Evolutionary conservation across 2,113 vertebrate genomes (phyloP), one percentile per base, ranked within the genome.

Genomic region (Scomber scombrus): DNA sequence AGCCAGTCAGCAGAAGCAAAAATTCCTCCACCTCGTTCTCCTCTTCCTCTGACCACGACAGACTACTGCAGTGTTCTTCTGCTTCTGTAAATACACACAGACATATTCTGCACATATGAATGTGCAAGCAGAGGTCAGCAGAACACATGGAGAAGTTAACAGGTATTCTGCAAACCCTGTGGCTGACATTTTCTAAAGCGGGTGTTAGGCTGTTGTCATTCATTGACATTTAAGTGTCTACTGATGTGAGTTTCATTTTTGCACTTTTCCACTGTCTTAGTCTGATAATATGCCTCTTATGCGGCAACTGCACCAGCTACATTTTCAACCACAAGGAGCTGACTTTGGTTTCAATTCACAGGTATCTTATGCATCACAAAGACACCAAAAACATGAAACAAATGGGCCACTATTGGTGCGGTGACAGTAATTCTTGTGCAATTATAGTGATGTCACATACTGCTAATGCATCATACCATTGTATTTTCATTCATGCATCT

Each of bases 1-100:
- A 91, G 78, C 76, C 79, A 87, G 88, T 90, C 86, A 84, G 89
- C 87, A 91, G 79, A 88, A 89, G 79, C 69, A 90, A 88, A 90
- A 84, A 85, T 51, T 65, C 80, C 71, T 82, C 57, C 82, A 40
- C 75, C 74, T 74, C 50, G 8, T 76, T 72, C 75, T 86, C 62
- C 19, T 82, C 61, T 77, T 78, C 61, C 73, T 74, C 66, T 76
- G 83, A 81, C 80, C 61, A 43, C n/a, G 21, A 70, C 12, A 55
- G 51, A 78, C 63, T 69, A 16, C 60, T 13, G 63, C 76, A 71
- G 73, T 13, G 47, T 31, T 26, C 3, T 16, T 19, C 29, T 75
- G 14, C 51, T 18, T 26, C 56, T 50, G n/a, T 52, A 62, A 57
- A 71, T 65, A 54, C 69, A 82, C 73, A 65, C 13, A 58, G 23